Conservation (phyloP, 2,797 vertebrate genomes). For the Clangula hyemalis region DNA sequence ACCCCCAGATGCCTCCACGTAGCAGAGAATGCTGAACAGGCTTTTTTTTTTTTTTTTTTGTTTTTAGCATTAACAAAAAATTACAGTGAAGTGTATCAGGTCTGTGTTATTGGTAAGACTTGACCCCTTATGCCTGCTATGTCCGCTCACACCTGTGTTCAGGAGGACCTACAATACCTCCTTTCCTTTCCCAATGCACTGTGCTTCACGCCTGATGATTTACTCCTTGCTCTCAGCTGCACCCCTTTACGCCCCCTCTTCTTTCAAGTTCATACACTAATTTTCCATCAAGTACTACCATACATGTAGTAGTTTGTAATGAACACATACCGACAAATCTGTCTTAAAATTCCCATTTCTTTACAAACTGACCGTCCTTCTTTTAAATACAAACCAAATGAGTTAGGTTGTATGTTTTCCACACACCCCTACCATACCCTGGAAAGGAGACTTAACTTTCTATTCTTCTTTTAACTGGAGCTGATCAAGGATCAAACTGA, state of each 20-base stretch:
- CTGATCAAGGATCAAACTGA: background rate
- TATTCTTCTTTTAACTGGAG: background rate
- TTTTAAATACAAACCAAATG: background rate
- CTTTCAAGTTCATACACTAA: background rate
- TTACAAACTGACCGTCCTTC: background rate
- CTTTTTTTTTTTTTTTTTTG: background rate
- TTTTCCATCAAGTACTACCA: background rate
- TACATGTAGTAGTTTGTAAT: background rate
- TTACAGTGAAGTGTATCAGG: background rate
- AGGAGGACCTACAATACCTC: background rate
- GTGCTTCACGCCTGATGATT: background rate
- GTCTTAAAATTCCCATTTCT: background rate
- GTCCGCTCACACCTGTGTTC: background rate
- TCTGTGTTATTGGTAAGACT: background rate
- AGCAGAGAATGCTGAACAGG: background rate
- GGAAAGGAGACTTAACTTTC: background rate
- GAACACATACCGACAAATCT: background rate
- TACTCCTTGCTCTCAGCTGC: background rate
- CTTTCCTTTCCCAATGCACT: background rate
- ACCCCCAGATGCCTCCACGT: accelerated
- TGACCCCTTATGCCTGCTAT: background rate
- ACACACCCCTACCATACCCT: background rate
- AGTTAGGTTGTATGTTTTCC: background rate
- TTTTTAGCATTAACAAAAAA: background rate
- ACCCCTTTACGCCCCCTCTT: background rate